Evolutionary conservation across 1,140 invertebrate genomes (phyloP), one percentile per base, ranked within the genome.

Genomic region (Bicyclus anynana): DNA sequence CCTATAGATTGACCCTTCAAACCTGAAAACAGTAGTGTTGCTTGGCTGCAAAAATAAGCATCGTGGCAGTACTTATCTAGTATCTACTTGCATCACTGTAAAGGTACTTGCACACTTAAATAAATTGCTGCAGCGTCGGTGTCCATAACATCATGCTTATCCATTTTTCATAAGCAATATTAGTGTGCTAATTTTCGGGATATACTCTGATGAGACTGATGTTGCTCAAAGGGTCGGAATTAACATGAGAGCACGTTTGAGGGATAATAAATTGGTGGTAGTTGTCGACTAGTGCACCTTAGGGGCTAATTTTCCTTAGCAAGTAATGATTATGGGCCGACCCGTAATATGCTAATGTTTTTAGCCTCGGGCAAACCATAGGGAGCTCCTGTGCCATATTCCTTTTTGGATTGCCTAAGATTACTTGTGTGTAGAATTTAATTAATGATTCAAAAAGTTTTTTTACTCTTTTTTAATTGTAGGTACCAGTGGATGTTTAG

Each of bases 301-400:
- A 84, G 84, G 80, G 82, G 80, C 75, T 80, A 87, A 84, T 87
- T 81, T 78, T 53, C 67, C 74, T 67, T 83, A 74, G 76, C 79
- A 65, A 69, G 64, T 84, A 80, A 80, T 86, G 72, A 81, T 84
- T 81, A 84, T 80, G 74, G 78, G 69, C 57, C 62, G 61, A 64
- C 68, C 76, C 75, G 73, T 76, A 81, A 78, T 87, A 87, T 84
- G 82, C 77, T 84, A 87, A 85, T 87, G 73, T 77, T 74, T 79
- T 74, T 83, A 72, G 80, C 80, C 82, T 82, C 77, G 72, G 84
- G 72, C 73, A 70, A 69, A 53, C 67, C 64, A 67, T 67, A 69
- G 65, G 62, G 66, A 61, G 74, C 72, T 82, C 62, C 71, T 77
- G 77, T 76, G 71, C 68, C 68, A 77, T 77, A 77, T 74, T 65